Conservation (phyloP, 2,888 invertebrate genomes). For the Dexiosoma caninum region DNA sequence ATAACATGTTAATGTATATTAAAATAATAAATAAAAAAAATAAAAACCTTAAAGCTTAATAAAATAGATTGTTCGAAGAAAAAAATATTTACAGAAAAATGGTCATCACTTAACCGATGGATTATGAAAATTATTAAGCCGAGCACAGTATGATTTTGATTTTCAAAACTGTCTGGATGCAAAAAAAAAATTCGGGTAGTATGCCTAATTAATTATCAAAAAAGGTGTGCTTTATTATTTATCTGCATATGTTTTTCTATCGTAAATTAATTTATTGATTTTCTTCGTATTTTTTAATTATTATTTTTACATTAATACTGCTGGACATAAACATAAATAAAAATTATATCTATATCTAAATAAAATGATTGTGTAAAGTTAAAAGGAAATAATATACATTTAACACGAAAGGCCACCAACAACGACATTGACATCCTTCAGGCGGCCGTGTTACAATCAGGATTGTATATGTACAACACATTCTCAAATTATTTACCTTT, state of each 20-base stretch:
- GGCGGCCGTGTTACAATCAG: neutral
- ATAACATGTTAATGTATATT: too few relatives aligned
- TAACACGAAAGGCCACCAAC: neutral
- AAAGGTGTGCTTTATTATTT: slow-evolving; percentile 43
- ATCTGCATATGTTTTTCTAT: slow-evolving; percentile 32
- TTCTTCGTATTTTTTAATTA: slow-evolving; percentile 28
- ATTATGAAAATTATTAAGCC: too few relatives aligned
- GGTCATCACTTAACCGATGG: too few relatives aligned
- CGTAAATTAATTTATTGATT: slow-evolving; percentile 28
- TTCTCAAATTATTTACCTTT: neutral
- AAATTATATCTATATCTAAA: neutral
- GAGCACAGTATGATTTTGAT: too few relatives aligned
- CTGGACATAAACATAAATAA: slow-evolving; percentile 41
- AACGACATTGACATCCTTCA: neutral
- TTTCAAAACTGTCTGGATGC: too few relatives aligned
- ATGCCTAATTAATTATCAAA: too few relatives aligned
- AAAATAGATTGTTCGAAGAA: too few relatives aligned
- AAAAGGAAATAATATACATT: slow-evolving; percentile 36
- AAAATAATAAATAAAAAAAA: too few relatives aligned
- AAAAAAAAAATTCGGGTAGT: too few relatives aligned
- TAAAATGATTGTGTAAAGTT: slow-evolving; percentile 24
- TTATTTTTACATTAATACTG: slow-evolving; percentile 27
- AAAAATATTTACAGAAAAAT: too few relatives aligned
- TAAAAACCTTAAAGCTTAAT: too few relatives aligned
- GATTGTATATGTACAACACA: too few relatives aligned